phyloP scores from a whole-genome alignment of 2,888 invertebrate species.

The Theretra japonica region DNA sequence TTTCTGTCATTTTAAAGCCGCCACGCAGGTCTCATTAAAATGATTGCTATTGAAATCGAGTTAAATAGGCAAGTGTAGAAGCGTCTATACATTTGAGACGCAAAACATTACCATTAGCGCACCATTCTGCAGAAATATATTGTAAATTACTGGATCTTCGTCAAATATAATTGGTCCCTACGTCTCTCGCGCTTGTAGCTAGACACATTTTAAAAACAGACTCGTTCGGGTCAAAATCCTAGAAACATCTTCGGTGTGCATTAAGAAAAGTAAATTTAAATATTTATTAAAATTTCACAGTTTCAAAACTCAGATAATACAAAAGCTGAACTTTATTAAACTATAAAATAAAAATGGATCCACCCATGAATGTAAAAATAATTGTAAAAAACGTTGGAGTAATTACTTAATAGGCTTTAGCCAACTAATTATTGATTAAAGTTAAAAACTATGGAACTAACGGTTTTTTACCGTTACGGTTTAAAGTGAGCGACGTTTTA shows the following conservation, averaged over 20 bases:
- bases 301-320: neutral
- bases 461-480: constrained; percentile 22
- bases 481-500: constrained; percentile 14
- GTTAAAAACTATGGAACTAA: constrained; percentile 19
- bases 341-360: constrained; percentile 1
- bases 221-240: constrained; percentile 5
- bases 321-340: neutral
- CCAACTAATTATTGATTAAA: constrained; percentile 22
- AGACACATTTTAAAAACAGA: constrained; percentile 20
- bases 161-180: constrained; percentile 3
- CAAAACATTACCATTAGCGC: constrained; percentile 19
- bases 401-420: neutral
- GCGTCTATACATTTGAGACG: constrained; percentile 16
- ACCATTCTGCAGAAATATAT: constrained; percentile 21
- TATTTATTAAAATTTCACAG: neutral
- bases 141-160: constrained; percentile 14
- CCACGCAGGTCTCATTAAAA: constrained; percentile 30
- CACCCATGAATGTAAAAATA: neutral
- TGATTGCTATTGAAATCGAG: constrained; percentile 30
- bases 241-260: neutral
- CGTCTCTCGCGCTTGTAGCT: neutral
- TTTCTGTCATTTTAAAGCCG: constrained; percentile 27
- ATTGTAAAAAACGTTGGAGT: neutral
- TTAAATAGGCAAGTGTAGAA: constrained; percentile 20
- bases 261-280: neutral